These are phyloP conservation scores for Ciconia nigra DNA, from an alignment of 2,797 vertebrate species.

Conservation along the genomic window DNA sequence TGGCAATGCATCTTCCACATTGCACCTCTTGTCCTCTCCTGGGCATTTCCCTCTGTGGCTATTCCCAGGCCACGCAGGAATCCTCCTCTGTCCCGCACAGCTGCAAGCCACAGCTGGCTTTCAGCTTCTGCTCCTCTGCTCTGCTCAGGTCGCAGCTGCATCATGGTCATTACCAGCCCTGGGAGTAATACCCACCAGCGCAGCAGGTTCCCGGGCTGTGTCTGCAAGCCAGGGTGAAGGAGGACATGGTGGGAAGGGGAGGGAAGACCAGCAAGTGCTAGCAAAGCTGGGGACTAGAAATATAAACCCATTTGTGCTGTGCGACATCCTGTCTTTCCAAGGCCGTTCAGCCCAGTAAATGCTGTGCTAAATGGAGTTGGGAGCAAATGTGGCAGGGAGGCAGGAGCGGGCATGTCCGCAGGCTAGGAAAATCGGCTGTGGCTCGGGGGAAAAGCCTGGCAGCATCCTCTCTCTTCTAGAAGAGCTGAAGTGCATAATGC, in stretches of 20 bases:
- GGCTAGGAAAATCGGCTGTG: background rate
- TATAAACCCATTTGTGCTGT: background rate
- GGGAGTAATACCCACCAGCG: background rate
- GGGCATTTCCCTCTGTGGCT: background rate
- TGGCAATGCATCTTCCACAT: background rate
- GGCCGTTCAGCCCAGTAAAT: background rate
- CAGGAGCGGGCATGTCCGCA: background rate
- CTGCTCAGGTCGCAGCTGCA: background rate
- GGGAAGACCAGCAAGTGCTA: background rate
- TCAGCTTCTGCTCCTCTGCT: background rate
- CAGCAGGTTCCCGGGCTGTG: background rate
- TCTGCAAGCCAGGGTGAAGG: background rate
- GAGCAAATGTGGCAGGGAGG: background rate
- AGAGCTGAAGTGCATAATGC: background rate
- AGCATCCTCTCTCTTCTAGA: background rate
- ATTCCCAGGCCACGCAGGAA: background rate
- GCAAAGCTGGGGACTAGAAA: background rate
- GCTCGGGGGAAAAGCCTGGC: background rate
- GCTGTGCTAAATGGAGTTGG: background rate
- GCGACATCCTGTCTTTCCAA: background rate
- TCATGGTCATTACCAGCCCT: background rate
- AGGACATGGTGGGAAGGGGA: background rate
- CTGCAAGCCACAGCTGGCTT: background rate
- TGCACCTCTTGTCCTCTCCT: background rate
- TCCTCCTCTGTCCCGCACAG: accelerated